phyloP scores from a whole-genome alignment of 2,888 invertebrate species.

The Rhagophthalmus giganteus region DNA sequence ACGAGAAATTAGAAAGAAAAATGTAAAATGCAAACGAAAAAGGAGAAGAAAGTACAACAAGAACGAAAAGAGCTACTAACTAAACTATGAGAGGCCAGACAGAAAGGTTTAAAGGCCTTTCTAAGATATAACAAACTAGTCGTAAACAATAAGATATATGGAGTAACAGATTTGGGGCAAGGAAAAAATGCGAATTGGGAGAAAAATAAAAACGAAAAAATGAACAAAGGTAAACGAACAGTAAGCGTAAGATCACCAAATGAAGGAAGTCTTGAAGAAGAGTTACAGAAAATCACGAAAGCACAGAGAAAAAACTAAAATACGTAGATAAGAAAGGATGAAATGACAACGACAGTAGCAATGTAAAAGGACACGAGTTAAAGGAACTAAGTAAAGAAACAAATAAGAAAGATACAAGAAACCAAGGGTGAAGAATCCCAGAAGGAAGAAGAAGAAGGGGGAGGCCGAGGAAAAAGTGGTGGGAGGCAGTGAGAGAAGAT shows the following conservation, averaged over 20 bases:
- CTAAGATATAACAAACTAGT: no score
- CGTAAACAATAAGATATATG: not conserved
- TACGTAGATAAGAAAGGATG: not conserved
- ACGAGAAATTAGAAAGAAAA: not conserved
- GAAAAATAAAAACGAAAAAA: slow-evolving; percentile 2
- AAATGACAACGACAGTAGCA: not conserved
- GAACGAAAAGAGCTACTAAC: slow-evolving; percentile 1
- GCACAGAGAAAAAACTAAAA: not conserved
- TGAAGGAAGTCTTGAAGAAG: slow-evolving; percentile 3
- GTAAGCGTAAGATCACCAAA: slow-evolving; percentile 2
- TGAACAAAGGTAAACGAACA: not conserved
- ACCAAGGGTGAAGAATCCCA: no score
- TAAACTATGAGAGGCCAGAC: not conserved
- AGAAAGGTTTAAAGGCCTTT: slow-evolving; percentile 1
- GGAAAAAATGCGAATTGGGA: slow-evolving; percentile 1
- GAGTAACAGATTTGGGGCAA: no score
- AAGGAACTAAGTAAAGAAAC: slow-evolving; percentile 1
- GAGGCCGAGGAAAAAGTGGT: no score
- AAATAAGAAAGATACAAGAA: not conserved
- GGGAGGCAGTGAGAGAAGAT: no score
- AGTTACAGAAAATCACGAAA: slow-evolving; percentile 2
- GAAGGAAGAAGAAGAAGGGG: no score
- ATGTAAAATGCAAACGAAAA: not conserved
- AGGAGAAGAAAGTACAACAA: not conserved
- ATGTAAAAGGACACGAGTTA: slow-evolving; percentile 1